Conservation (phyloP, 2,797 vertebrate genomes). For the Selene dorsalis region DNA sequence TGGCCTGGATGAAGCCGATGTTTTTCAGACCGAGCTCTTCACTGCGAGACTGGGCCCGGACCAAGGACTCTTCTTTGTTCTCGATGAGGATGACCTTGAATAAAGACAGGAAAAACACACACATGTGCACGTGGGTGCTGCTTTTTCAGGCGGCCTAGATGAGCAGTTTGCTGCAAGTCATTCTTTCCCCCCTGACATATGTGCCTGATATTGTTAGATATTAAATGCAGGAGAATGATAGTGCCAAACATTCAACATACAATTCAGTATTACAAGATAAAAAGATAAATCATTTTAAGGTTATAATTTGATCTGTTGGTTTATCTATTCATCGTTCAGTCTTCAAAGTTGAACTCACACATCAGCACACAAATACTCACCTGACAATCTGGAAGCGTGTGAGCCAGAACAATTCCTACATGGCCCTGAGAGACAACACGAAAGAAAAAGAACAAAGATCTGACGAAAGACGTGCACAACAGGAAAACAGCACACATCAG, state of each 20-base stretch:
- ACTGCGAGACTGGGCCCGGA: slow-evolving; percentile 90
- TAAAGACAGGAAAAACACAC: slow-evolving; percentile 1
- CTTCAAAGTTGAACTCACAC: slow-evolving; percentile 1
- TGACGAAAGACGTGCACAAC: slow-evolving; percentile 44
- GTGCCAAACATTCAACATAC: background rate
- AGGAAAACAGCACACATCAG: slow-evolving; percentile 41
- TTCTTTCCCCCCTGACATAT: background rate
- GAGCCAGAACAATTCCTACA: slow-evolving; percentile 94
- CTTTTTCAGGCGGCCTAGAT: slow-evolving; percentile 73
- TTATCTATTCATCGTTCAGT: background rate
- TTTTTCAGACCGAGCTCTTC: slow-evolving; percentile 89
- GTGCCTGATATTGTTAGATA: background rate
- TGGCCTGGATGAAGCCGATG: slow-evolving; percentile 96
- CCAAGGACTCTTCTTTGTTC: slow-evolving; percentile 96
- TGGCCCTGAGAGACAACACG: slow-evolving; percentile 89
- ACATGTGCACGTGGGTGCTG: background rate
- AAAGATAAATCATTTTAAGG: background rate
- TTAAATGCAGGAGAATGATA: background rate
- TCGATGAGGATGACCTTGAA: slow-evolving; percentile 93
- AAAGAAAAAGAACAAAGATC: slow-evolving; percentile 32
- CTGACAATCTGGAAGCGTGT: slow-evolving; percentile 91
- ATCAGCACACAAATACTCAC: slow-evolving; percentile 70
- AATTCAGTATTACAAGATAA: background rate
- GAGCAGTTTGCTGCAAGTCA: background rate
- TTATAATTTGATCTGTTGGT: background rate